Percentiles rank a stretch among this genome's conserved stretches.
Evolutionary conservation across 2,888 invertebrate genomes (phyloP).

Genomic region (Eupithecia dodoneata): DNA sequence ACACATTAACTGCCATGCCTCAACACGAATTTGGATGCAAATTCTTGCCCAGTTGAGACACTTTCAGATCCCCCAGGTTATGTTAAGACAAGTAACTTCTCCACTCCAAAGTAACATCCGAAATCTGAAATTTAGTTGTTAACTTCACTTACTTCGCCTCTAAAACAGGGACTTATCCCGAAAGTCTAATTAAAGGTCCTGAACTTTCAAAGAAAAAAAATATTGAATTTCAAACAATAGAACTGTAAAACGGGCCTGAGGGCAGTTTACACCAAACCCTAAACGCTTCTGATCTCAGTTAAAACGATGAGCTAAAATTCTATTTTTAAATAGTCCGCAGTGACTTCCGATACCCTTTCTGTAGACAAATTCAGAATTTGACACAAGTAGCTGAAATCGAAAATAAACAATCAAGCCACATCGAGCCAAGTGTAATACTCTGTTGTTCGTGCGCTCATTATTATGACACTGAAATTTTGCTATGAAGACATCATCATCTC

Average conservation of each 20-base stretch:
- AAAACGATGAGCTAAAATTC: not conserved
- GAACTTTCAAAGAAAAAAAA: not conserved
- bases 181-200: not conserved
- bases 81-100: not conserved
- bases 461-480: too few species aligned
- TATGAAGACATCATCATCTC: too few species aligned
- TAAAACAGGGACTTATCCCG: slow-evolving; percentile 6
- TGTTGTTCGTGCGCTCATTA: not conserved
- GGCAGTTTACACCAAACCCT: not conserved
- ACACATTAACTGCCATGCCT: too few species aligned
- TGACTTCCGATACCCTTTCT: not conserved
- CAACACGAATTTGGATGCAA: not conserved
- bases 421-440: too few species aligned
- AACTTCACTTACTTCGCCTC: slow-evolving; percentile 5
- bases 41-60: not conserved
- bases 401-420: too few species aligned
- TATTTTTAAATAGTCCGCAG: not conserved
- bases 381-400: not conserved
- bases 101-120: not conserved
- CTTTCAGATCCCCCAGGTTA: not conserved
- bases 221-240: not conserved
- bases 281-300: not conserved
- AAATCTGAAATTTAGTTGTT: not conserved
- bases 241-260: not conserved
- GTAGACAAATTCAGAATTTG: not conserved